Conservation (phyloP, 2,888 invertebrate species). For the Pachliopta kotzebuea region DNA sequence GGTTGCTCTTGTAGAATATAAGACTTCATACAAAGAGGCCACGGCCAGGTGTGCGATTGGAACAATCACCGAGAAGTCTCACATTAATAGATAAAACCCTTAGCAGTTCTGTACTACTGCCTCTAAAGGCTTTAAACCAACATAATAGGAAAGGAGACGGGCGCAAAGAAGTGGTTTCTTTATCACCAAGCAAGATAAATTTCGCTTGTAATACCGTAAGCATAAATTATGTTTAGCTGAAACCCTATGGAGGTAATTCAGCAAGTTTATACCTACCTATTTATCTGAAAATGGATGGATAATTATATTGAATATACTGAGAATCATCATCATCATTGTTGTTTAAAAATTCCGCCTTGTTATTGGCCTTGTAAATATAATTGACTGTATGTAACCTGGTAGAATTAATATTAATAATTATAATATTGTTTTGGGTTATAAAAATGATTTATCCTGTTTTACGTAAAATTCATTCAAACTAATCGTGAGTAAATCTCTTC, state of each 20-base stretch:
- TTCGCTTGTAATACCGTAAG: conserved; percentile 47
- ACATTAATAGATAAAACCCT: conserved; percentile 41
- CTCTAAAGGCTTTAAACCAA: conserved; percentile 32
- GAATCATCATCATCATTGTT: too few relatives aligned
- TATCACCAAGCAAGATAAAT: conserved; percentile 38
- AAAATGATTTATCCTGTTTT: too few relatives aligned
- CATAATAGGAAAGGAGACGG: conserved; percentile 28
- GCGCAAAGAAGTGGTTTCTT: conserved; percentile 32
- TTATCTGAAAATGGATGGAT: too few relatives aligned
- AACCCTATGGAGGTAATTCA: too few relatives aligned
- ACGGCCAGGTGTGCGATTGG: conserved; percentile 4
- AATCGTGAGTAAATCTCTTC: conserved; percentile 8
- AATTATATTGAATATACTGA: too few relatives aligned
- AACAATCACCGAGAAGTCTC: conserved; percentile 34
- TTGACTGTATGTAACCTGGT: too few relatives aligned
- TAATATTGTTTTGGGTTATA: too few relatives aligned
- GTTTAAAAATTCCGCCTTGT: too few relatives aligned
- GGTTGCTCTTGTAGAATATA: background rate
- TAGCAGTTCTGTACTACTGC: conserved; percentile 45
- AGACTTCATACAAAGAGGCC: conserved; percentile 12
- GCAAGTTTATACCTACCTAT: too few relatives aligned
- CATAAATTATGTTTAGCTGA: background rate
- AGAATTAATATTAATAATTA: too few relatives aligned
- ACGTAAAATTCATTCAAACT: too few relatives aligned
- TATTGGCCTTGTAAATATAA: too few relatives aligned